Percentiles rank a stretch among this genome's conserved stretches.
Evolutionary conservation across 2,113 vertebrate species (phyloP).

Genomic region (Gobiocypris rarus): DNA sequence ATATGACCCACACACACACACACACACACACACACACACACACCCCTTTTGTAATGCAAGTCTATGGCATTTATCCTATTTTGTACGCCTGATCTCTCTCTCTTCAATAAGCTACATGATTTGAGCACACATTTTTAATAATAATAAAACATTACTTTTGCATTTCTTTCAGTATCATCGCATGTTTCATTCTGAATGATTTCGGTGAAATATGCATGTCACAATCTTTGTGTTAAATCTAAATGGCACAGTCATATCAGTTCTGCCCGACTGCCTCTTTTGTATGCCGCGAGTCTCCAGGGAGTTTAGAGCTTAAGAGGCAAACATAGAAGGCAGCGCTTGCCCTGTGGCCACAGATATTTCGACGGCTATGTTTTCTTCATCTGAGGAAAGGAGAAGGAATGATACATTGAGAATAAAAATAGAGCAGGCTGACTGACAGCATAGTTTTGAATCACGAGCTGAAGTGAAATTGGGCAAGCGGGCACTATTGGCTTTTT

Average conservation of each 20-base stretch:
- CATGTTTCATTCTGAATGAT: background rate
- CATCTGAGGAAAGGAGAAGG: conserved; percentile 48
- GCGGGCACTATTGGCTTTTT: conserved; percentile 64
- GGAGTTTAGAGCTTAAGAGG: conserved; percentile 28
- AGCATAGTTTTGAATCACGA: conserved; percentile 67
- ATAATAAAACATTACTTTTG: background rate
- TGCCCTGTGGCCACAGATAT: conserved; percentile 51
- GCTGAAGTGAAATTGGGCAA: conserved; percentile 62
- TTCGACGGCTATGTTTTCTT: conserved; percentile 58
- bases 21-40: too few relatives aligned
- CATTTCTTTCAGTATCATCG: background rate
- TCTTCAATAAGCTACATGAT: background rate
- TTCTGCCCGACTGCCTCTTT: conserved; percentile 20
- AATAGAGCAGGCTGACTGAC: conserved; percentile 64
- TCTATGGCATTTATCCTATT: too few relatives aligned
- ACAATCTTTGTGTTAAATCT: conserved; percentile 11
- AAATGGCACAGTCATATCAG: conserved; percentile 6
- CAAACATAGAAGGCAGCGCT: background rate
- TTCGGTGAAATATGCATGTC: background rate
- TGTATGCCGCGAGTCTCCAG: conserved; percentile 15
- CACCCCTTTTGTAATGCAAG: too few relatives aligned
- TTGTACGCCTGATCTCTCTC: too few relatives aligned
- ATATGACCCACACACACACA: background rate
- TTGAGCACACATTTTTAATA: too few relatives aligned
- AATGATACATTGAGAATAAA: conserved; percentile 57